Base-by-base conservation (phyloP, 2,888 invertebrate genomes). In the Meliscaeva auricollis region DNA sequence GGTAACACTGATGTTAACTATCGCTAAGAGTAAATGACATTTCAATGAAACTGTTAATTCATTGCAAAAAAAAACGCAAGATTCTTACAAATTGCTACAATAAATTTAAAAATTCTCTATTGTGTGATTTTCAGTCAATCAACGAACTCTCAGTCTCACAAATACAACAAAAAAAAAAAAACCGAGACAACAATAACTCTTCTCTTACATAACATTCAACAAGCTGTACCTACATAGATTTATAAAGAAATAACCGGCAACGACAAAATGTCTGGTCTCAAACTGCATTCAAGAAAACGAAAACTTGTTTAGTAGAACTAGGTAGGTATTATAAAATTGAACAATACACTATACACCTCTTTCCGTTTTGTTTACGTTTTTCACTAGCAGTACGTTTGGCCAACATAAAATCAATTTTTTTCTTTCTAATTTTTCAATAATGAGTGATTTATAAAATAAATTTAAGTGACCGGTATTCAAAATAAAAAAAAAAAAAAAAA, bases 391-490 rank as follows among this genome's bases (percentile, higher is more conserved):
- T n/a, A 7, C 15, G 6, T 15, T 15, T 9, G 15, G 15, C 3
- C 15, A 11, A 15, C 32, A 56, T 7, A 17, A 11, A 20, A 56
- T 35, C n/a, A 17, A 9, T 32, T 35, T 17, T 20, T 11, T 1
- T 17, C 9, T 32, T n/a, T n/a, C n/a, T n/a, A n/a, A n/a, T n/a
- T n/a, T n/a, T n/a, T n/a, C n/a, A n/a, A n/a, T n/a, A n/a, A n/a
- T n/a, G n/a, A n/a, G n/a, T 20, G 20, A 56, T 15, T 35, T 58
- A 58, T 11, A 35, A 20, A 58, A 20, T 7, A 9, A 54, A 54
- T 56, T 26, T 2, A 17, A 15, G 17, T 11, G 26, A 70, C 54
- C 69, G 69, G 70, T 44, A 56, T 68, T 5, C 26, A 58, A 20
- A 56, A 7, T 32, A n/a, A n/a, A n/a, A n/a, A n/a, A n/a, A n/a